These are phyloP conservation scores for Parnassius glacialis DNA, from an alignment of 2,888 invertebrate genomes.

Conservation along the genomic window DNA sequence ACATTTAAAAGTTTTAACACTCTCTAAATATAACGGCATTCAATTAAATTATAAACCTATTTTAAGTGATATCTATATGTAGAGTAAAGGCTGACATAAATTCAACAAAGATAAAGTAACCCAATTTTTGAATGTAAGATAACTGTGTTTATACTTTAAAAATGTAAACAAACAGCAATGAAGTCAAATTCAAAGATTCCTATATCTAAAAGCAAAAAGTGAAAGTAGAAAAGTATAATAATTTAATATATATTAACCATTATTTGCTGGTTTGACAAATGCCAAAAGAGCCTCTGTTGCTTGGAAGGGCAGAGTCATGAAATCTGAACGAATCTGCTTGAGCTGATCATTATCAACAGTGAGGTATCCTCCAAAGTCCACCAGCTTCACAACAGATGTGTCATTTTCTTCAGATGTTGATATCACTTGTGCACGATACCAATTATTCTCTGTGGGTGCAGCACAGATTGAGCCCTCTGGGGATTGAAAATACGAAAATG, in stretches of 20 bases:
- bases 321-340: conserved; percentile 96
- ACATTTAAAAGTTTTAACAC: no score
- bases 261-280: conserved; percentile 89
- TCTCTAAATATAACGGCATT: no score
- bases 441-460: conserved; percentile 89
- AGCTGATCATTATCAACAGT: conserved; percentile 88
- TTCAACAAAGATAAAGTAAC: no score
- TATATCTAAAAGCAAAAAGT: not conserved
- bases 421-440: conserved; percentile 94
- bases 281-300: conserved; percentile 96
- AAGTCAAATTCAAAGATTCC: not conserved
- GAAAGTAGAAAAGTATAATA: conserved; percentile 2
- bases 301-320: conserved; percentile 97
- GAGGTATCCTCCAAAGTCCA: conserved; percentile 97
- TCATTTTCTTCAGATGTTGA: conserved; percentile 84
- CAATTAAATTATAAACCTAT: no score
- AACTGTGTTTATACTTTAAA: no score
- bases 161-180: no score
- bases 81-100: no score
- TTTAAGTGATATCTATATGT: no score
- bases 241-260: conserved; percentile 68
- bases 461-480: conserved; percentile 93
- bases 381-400: conserved; percentile 90
- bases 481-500: conserved; percentile 37
- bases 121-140: no score